Percentiles rank a stretch among this genome's conserved stretches.
phyloP scores from a whole-genome alignment of 2,888 invertebrate species.

The Ophion slaviceki region DNA sequence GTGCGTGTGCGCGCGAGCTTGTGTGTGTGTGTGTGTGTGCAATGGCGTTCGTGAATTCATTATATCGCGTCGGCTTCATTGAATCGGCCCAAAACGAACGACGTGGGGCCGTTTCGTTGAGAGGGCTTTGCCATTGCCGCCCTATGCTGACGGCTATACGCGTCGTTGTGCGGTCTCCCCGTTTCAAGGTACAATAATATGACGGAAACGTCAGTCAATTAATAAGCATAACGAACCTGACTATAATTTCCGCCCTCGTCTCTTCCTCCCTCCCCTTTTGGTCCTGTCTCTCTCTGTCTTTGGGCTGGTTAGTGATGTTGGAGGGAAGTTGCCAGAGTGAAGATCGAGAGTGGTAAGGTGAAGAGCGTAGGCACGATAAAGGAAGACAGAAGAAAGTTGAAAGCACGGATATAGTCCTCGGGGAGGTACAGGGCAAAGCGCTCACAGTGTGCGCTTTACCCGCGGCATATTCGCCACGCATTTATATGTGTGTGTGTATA shows the following conservation, averaged over 20 bases:
- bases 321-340: constrained; percentile 29
- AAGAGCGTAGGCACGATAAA: constrained; percentile 43
- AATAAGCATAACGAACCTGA: constrained; percentile 83
- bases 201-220: constrained; percentile 84
- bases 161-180: constrained; percentile 65
- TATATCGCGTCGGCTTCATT: constrained; percentile 66
- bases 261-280: constrained; percentile 64
- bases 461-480: constrained; percentile 14
- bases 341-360: constrained; percentile 37
- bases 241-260: constrained; percentile 82
- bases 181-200: constrained; percentile 77
- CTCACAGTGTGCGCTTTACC: constrained; percentile 30
- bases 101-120: constrained; percentile 52
- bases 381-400: constrained; percentile 54
- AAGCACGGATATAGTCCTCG: constrained; percentile 54
- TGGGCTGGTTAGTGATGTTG: background rate
- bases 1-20: background rate
- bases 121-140: constrained; percentile 66
- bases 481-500: no score
- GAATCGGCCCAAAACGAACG: constrained; percentile 63
- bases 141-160: constrained; percentile 24
- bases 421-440: constrained; percentile 59
- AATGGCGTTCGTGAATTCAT: constrained; percentile 59
- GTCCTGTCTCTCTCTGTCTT: background rate
- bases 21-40: background rate